Percentiles rank a stretch among this genome's conserved stretches.
Evolutionary conservation across 2,797 vertebrate species (phyloP).

Genomic region (Rallus crepitans): DNA sequence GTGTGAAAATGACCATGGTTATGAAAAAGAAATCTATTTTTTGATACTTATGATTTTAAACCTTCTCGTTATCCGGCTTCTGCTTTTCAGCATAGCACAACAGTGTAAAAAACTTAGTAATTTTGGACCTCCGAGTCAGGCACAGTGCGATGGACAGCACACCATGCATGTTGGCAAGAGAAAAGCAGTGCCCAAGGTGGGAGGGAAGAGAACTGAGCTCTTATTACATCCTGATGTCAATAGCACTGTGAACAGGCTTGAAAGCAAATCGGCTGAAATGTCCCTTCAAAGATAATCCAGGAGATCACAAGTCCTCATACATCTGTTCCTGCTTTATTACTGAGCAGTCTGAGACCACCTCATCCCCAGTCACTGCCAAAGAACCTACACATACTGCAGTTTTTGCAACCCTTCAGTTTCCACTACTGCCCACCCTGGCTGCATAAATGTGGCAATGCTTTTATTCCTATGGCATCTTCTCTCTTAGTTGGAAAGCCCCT

Average conservation of each 20-base stretch:
- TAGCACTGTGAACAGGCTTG: neutral
- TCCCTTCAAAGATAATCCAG: neutral
- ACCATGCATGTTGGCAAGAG: fast-evolving
- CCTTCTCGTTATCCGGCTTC: neutral
- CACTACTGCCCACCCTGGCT: neutral
- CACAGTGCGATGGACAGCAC: neutral
- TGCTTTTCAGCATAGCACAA: neutral
- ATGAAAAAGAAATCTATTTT: neutral
- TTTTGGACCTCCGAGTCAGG: neutral
- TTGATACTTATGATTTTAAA: neutral
- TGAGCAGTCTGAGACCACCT: fast-evolving
- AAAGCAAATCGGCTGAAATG: neutral
- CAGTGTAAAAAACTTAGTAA: neutral
- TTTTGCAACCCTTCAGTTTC: conserved; percentile 12
- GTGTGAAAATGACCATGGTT: neutral
- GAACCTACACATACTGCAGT: neutral
- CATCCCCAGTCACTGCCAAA: neutral
- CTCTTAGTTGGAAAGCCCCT: conserved; percentile 21
- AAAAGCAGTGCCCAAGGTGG: neutral
- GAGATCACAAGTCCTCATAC: neutral
- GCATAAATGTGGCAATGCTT: conserved; percentile 34
- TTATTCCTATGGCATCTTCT: conserved; percentile 47
- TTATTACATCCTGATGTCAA: neutral
- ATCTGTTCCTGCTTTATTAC: neutral
- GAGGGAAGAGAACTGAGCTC: neutral